Conservation (phyloP, 2,113 vertebrate species). For the Vombatus ursinus region DNA sequence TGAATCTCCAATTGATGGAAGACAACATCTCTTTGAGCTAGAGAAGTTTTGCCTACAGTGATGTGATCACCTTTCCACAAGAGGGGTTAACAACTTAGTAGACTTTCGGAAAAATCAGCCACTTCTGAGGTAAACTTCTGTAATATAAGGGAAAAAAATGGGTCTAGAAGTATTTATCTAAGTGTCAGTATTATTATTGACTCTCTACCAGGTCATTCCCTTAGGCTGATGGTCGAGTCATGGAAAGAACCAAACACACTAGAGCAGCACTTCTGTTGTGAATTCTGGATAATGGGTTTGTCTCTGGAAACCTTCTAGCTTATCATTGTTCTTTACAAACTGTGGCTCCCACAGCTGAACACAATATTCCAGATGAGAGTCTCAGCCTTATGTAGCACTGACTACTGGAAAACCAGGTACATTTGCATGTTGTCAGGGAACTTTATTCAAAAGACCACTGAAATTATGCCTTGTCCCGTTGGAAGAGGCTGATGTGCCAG, state of each 20-base stretch:
- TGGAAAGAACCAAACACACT: background rate
- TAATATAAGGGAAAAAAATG: background rate
- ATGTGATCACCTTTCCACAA: background rate
- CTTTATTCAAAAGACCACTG: background rate
- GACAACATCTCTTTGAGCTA: background rate
- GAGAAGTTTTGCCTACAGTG: background rate
- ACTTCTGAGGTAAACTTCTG: background rate
- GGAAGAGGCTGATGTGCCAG: background rate
- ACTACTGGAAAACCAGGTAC: too few relatives aligned
- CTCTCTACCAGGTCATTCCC: background rate
- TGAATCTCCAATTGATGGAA: background rate
- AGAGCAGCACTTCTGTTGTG: background rate
- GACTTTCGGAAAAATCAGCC: background rate
- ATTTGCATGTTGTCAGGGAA: too few relatives aligned
- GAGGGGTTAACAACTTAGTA: background rate
- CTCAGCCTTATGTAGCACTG: background rate
- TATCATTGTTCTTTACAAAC: background rate
- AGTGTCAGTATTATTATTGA: background rate
- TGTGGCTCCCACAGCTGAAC: background rate
- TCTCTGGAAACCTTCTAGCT: background rate
- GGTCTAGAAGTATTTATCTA: background rate
- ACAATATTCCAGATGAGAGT: background rate
- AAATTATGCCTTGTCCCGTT: background rate
- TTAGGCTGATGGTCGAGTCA: background rate
- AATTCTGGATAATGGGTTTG: background rate